phyloP scores from a whole-genome alignment of 1,140 invertebrate species.

The Solenopsis fugax region DNA sequence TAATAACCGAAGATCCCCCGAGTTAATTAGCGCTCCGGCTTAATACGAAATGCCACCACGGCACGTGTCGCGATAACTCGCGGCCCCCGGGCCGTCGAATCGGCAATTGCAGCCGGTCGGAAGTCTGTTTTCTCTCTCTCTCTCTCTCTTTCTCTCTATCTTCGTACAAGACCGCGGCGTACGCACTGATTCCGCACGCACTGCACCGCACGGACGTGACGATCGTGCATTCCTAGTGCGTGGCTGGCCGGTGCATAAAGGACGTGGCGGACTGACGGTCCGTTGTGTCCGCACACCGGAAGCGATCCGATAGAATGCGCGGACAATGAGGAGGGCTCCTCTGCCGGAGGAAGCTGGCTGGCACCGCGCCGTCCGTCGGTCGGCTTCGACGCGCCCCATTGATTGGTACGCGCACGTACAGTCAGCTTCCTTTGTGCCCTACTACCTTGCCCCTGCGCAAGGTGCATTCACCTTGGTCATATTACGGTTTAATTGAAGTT shows the following conservation, averaged over 20 bases:
- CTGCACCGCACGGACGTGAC: constrained; percentile 47
- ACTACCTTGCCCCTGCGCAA: constrained; percentile 40
- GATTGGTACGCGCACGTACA: constrained; percentile 63
- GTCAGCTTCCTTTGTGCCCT: constrained; percentile 65
- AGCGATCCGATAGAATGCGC: constrained; percentile 59
- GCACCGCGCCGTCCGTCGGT: constrained; percentile 41
- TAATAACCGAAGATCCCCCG: constrained; percentile 61
- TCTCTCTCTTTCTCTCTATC: background rate
- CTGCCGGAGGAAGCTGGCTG: constrained; percentile 50
- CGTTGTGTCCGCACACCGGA: constrained; percentile 55
- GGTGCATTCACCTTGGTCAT: constrained; percentile 62
- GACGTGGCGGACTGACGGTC: constrained; percentile 16
- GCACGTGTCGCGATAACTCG: constrained; percentile 63
- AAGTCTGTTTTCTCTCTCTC: constrained; percentile 12
- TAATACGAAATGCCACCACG: constrained; percentile 60
- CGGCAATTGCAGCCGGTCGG: constrained; percentile 29
- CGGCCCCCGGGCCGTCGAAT: background rate
- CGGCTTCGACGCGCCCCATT: constrained; percentile 58
- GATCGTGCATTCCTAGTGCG: constrained; percentile 54
- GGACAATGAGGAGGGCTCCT: constrained; percentile 55
- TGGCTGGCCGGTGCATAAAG: constrained; percentile 51
- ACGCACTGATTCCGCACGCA: constrained; percentile 35
- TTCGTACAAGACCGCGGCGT: background rate
- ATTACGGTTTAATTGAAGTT: constrained; percentile 66
- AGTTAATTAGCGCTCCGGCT: constrained; percentile 61